phyloP scores from a whole-genome alignment of 2,888 invertebrate species.

The Asteroscopus sphinx region DNA sequence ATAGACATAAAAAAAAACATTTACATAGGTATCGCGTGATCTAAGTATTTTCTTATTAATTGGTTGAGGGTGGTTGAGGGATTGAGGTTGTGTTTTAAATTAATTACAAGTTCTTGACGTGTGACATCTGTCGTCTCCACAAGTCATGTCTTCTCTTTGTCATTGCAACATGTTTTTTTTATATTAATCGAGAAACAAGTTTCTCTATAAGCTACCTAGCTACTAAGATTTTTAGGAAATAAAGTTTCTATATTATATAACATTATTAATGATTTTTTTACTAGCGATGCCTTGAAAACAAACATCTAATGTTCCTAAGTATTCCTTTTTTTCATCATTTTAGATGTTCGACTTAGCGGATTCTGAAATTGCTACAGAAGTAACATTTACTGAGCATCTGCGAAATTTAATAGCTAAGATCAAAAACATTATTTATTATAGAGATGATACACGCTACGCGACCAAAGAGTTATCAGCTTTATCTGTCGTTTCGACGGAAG shows the following conservation, averaged over 20 bases:
- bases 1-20: constrained; percentile 50
- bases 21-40: constrained; percentile 4
- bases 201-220: no score
- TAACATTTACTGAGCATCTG: constrained; percentile 92
- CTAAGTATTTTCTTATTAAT: no score
- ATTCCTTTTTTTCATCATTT: constrained; percentile 59
- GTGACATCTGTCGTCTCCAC: constrained; percentile 1
- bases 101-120: constrained; percentile 14
- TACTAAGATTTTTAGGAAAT: no score
- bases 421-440: constrained; percentile 84
- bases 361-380: constrained; percentile 91
- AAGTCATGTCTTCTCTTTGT: neutral
- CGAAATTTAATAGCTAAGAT: constrained; percentile 86
- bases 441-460: constrained; percentile 81
- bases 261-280: no score
- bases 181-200: no score
- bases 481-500: constrained; percentile 90
- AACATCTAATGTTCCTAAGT: neutral
- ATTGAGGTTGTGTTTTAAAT: no score
- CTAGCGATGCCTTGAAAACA: no score
- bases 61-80: no score
- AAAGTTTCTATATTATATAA: no score
- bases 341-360: constrained; percentile 93
- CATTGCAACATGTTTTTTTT: no score
- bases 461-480: constrained; percentile 89